Evolutionary conservation across 2,888 invertebrate species (phyloP).

Genomic region (Auanema freiburgensis): DNA sequence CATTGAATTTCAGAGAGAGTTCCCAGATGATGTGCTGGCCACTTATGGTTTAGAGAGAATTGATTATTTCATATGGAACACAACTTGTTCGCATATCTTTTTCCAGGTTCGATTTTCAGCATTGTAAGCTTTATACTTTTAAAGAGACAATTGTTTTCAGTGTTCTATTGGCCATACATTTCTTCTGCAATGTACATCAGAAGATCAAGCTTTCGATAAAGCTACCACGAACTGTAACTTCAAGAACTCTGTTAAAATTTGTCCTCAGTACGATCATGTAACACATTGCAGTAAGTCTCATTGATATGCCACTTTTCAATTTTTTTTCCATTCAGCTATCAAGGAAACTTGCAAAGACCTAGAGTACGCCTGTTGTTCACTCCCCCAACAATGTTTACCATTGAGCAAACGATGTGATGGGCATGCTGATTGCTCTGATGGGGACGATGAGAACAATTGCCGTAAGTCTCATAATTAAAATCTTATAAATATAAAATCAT

Average conservation of each 20-base stretch:
- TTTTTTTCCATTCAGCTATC: slow-evolving; percentile 33
- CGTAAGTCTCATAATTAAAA: slow-evolving; percentile 33
- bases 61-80: slow-evolving; percentile 62
- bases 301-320: neutral
- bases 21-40: slow-evolving; percentile 43
- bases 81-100: slow-evolving; percentile 53
- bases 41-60: slow-evolving; percentile 46
- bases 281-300: slow-evolving; percentile 60
- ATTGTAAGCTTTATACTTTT: neutral
- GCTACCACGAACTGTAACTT: slow-evolving; percentile 59
- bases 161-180: slow-evolving; percentile 62
- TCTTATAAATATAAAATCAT: slow-evolving; percentile 7
- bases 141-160: slow-evolving; percentile 24
- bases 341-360: slow-evolving; percentile 41
- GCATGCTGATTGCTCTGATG: slow-evolving; percentile 57
- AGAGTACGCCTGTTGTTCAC: slow-evolving; percentile 59
- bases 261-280: slow-evolving; percentile 63
- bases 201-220: slow-evolving; percentile 57
- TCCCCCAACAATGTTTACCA: slow-evolving; percentile 56
- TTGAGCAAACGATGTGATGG: slow-evolving; percentile 56
- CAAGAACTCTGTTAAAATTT: slow-evolving; percentile 52
- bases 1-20: slow-evolving; percentile 33
- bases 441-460: slow-evolving; percentile 62
- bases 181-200: slow-evolving; percentile 49
- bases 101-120: slow-evolving; percentile 51